Base-by-base conservation (phyloP, 2,888 invertebrate genomes). In the Lepidonotus clava region DNA sequence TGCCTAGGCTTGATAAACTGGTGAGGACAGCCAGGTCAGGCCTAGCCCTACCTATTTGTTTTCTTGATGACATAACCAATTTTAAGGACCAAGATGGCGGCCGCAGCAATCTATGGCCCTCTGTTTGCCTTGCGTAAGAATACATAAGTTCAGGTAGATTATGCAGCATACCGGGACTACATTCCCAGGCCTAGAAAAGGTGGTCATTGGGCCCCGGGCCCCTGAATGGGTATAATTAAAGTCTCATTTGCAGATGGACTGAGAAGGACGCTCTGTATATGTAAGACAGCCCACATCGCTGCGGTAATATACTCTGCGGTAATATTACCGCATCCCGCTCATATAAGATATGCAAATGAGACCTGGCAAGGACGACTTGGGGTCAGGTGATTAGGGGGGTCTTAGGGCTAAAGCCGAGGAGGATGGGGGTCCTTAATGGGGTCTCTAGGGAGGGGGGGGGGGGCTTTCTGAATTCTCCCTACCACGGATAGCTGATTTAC, bases 321-420 rank as follows among this genome's bases (percentile, higher is more conserved):
- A 28, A 67, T 34, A 67, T 34, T 5, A 67, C 67, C 8, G 5
- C 67, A 32, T 67, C 8, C 5, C 34, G 34, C n/a, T n/a, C 34
- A 67, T 67, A 34, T 8, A 1, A 5, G 67, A 32, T 67, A 67
- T 67, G 67, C 34, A 67, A 67, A 67, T 67, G 67, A 67, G 67
- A 8, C 34, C 32, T n/a, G n/a, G n/a, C n/a, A n/a, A n/a, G n/a
- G n/a, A n/a, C n/a, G n/a, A n/a, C n/a, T n/a, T n/a, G n/a, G n/a
- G n/a, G 18, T 8, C 18, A 18, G 46, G 8, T 8, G 18, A 8
- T 46, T 8, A 11, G 8, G 46, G 18, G 8, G 46, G 8, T 46
- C 46, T 46, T 18, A n/a, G n/a, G n/a, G n/a, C n/a, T n/a, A n/a
- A n/a, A 46, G 46, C 18, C 8, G 46, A 11, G 46, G 18, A 8